Percentiles rank a stretch among this genome's conserved stretches.
These are phyloP conservation scores for Itoplectis maculator DNA, from an alignment of 2,888 invertebrate species.

Conservation along the genomic window DNA sequence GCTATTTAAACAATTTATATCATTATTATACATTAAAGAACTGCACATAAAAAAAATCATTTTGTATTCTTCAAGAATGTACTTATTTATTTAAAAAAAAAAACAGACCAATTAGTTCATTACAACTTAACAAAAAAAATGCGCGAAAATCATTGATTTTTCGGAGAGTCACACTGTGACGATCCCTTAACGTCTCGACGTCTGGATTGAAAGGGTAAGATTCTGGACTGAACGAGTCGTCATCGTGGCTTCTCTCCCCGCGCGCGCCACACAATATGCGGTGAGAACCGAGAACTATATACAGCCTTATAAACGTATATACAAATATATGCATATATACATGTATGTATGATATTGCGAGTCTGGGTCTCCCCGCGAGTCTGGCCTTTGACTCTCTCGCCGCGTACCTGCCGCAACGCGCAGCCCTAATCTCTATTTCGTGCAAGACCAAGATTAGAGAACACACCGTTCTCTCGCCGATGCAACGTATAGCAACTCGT, in stretches of 20 bases:
- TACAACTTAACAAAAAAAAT: no score
- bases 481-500: constrained; percentile 48
- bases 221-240: constrained; percentile 30
- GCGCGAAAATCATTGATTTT: no score
- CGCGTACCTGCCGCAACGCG: constrained; percentile 51
- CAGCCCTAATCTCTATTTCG: constrained; percentile 65
- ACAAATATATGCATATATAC: not conserved
- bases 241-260: constrained; percentile 5
- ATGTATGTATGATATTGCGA: constrained; percentile 4
- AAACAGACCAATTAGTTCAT: no score
- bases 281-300: constrained; percentile 9
- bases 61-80: no score
- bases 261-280: constrained; percentile 1
- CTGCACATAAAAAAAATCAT: no score
- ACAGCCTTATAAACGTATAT: not conserved
- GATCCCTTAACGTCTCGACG: constrained; percentile 51
- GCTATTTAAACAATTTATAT: no score
- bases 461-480: constrained; percentile 52
- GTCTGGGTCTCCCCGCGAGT: constrained; percentile 32
- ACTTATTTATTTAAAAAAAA: no score
- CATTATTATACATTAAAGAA: no score
- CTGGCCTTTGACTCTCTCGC: constrained; percentile 50
- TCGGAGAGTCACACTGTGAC: no score
- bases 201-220: constrained; percentile 38
- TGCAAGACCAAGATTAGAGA: constrained; percentile 48